Base-by-base conservation (phyloP, 2,797 vertebrate genomes). In the Trematomus bernacchii region DNA sequence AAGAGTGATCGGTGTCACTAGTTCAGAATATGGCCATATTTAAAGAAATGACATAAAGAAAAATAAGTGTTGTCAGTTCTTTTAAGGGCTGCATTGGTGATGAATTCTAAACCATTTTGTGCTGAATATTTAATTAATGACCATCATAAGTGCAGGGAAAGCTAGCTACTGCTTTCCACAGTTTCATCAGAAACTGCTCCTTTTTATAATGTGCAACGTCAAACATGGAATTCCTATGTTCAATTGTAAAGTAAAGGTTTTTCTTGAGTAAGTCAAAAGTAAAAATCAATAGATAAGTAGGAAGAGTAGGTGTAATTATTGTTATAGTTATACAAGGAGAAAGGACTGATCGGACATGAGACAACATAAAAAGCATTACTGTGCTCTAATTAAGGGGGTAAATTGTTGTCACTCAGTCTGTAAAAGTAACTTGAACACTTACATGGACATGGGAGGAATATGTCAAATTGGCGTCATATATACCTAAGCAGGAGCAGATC, bases 1-100 rank as follows among this genome's bases (percentile, higher is more conserved):
- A 59, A 13, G 33, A 60, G 15, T 58, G 10, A 50, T 27, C 5
- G 1, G 3, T 58, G 18, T 47, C 30, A 33, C 53, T 6, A 18
- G 43, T 47, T 48, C 30, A 53, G 11, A 60, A 50, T 30, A 65
- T 16, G 2, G 0, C 3, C 4, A 44, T 30, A n/a, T 43, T 1
- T 65, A 68, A 54, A 59, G 40, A 57, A 42, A 53, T 37, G 47
- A 53, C 54, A 62, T 53, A 15, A 64, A 37, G 30, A 68, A 18
- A 33, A 42, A 44, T 6, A 13, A 61, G 10, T 47, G 10, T 16
- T 71, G 60, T 65, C 44, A 40, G 1, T 46, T 57, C 21, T 50
- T 54, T 53, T 5, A 40, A 48, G 46, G 51, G 55, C 27, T 47
- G 43, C 48, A 47, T 62, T 19, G 44, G 8, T 71, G 40, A 54